phyloP scores from a whole-genome alignment of 2,797 vertebrate genomes.

The Esox lucius region DNA sequence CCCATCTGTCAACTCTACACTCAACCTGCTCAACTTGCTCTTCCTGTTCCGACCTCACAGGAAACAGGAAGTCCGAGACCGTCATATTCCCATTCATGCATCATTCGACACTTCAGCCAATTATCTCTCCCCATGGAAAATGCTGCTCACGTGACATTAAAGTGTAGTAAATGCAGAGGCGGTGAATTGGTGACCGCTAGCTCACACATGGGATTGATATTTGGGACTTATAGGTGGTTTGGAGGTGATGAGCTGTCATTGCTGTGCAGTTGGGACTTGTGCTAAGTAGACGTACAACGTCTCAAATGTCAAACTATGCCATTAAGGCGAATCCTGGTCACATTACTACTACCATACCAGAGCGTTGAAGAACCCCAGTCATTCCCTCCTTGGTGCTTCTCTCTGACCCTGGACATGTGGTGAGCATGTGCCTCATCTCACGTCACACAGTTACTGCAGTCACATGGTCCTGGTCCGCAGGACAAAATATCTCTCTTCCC shows the following conservation, averaged over 20 bases:
- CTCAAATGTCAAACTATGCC: background rate
- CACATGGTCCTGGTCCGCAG: background rate
- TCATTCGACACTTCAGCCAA: slow-evolving; percentile 41
- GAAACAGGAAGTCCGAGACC: slow-evolving; percentile 56
- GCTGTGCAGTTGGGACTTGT: background rate
- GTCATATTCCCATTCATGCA: slow-evolving; percentile 43
- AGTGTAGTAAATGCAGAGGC: slow-evolving; percentile 1
- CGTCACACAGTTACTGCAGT: background rate
- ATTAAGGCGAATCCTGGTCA: background rate
- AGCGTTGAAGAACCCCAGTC: background rate
- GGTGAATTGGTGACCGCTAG: background rate
- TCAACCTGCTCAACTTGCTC: slow-evolving; percentile 48
- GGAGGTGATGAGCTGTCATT: background rate
- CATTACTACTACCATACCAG: background rate
- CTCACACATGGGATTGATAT: slow-evolving; percentile 12
- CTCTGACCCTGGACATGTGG: slow-evolving; percentile 49
- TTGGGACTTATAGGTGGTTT: background rate
- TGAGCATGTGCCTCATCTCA: slow-evolving; percentile 42
- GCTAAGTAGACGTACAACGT: background rate
- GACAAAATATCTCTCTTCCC: background rate
- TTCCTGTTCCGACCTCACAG: slow-evolving; percentile 50
- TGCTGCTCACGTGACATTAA: slow-evolving; percentile 10
- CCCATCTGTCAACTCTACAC: slow-evolving; percentile 43
- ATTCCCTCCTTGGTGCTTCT: slow-evolving; percentile 15
- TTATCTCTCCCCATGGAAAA: slow-evolving; percentile 15